A percentile compares a stretch with the other conserved stretches of the same genome.
These are phyloP conservation scores for Meda fulgida DNA, from an alignment of 2,797 vertebrate species.

Conservation along the genomic window DNA sequence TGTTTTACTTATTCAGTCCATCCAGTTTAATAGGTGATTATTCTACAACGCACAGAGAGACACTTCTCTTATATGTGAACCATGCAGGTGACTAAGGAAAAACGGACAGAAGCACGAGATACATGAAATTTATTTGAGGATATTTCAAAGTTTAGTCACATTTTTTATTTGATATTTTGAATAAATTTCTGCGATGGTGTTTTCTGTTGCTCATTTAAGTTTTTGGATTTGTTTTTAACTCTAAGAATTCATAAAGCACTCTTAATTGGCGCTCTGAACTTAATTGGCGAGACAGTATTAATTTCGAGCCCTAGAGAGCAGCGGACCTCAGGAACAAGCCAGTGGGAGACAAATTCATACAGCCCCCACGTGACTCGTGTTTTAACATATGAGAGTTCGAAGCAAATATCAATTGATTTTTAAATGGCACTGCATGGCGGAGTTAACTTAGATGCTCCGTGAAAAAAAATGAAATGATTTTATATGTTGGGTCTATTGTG, in stretches of 20 bases:
- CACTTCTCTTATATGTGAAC: neutral
- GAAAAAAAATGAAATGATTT: neutral
- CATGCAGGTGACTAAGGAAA: neutral
- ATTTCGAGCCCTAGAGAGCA: constrained; percentile 63
- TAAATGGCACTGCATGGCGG: neutral
- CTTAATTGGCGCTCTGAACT: constrained; percentile 80
- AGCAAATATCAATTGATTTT: constrained; percentile 18
- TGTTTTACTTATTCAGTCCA: constrained; percentile 36
- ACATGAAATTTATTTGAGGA: neutral
- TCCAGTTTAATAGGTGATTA: constrained; percentile 16
- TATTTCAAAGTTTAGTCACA: neutral
- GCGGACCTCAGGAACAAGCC: constrained; percentile 41
- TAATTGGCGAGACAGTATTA: constrained; percentile 74
- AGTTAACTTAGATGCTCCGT: neutral
- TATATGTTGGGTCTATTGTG: neutral
- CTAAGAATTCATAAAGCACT: constrained; percentile 57
- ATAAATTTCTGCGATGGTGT: neutral
- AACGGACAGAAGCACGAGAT: neutral
- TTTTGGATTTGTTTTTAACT: constrained; percentile 38
- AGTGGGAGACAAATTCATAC: constrained; percentile 37
- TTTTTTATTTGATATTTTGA: neutral
- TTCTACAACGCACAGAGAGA: neutral
- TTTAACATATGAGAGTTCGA: constrained; percentile 5
- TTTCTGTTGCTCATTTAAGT: neutral
- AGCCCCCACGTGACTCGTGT: constrained; percentile 41